Percentiles rank a stretch among this genome's conserved stretches.
Evolutionary conservation across 2,797 vertebrate species (phyloP).

Genomic region (Esox lucius): DNA sequence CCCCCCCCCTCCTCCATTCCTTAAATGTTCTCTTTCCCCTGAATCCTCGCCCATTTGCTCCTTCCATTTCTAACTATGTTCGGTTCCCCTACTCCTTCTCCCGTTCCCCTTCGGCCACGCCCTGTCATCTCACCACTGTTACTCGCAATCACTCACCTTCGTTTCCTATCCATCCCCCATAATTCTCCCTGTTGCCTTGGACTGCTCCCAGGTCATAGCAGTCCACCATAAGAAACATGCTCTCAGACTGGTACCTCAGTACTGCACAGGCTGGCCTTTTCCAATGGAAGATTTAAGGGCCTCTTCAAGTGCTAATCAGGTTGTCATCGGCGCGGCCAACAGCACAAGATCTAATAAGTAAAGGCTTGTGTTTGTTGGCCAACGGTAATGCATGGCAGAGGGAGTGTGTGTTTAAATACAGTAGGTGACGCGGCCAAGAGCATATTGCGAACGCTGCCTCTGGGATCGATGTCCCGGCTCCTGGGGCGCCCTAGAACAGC

Average conservation of each 20-base stretch:
- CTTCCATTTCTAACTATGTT: constrained; percentile 39
- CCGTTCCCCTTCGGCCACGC: constrained; percentile 34
- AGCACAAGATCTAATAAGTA: constrained; percentile 73
- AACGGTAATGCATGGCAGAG: constrained; percentile 28
- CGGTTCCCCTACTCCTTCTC: constrained; percentile 32
- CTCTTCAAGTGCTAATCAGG: constrained; percentile 76
- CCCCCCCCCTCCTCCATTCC: constrained; percentile 47
- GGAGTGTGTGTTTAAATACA: constrained; percentile 61
- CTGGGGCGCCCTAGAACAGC: constrained; percentile 67
- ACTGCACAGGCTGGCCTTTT: constrained; percentile 9
- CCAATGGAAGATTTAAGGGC: constrained; percentile 66
- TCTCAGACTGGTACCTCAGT: no score
- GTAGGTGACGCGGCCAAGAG: constrained; percentile 66
- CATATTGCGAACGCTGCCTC: constrained; percentile 64
- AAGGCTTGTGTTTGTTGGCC: constrained; percentile 68
- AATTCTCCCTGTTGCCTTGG: constrained; percentile 15
- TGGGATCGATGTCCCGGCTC: constrained; percentile 74
- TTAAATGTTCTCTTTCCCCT: constrained; percentile 18
- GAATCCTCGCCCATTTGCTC: constrained; percentile 36
- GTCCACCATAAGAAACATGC: no score
- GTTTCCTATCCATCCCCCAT: constrained; percentile 33
- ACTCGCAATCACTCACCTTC: constrained; percentile 59
- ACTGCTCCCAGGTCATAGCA: constrained; percentile 9
- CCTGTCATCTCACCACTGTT: constrained; percentile 56
- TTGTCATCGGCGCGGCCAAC: constrained; percentile 73